These are phyloP conservation scores for Oxyruncus cristatus DNA, from an alignment of 2,113 vertebrate species.

Conservation along the genomic window DNA sequence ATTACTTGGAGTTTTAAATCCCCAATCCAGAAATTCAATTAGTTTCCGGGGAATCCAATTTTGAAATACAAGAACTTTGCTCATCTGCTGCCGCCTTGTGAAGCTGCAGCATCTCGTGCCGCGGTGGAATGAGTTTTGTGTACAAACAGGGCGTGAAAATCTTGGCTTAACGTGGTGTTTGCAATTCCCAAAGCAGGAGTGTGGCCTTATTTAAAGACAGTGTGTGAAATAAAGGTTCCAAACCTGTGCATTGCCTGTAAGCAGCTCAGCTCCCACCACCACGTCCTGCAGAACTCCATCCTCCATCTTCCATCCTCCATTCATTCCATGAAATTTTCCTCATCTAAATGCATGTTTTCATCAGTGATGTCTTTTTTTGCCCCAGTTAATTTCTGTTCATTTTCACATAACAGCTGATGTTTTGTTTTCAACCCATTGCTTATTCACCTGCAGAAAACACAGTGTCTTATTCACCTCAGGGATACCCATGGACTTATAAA, in stretches of 20 bases:
- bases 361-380: neutral
- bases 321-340: neutral
- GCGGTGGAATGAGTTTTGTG: neutral
- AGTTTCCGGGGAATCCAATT: neutral
- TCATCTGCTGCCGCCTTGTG: neutral
- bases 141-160: neutral
- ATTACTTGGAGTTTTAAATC: neutral
- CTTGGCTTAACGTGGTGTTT: neutral
- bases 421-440: neutral
- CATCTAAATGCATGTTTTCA: neutral
- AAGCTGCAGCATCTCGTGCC: neutral
- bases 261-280: neutral
- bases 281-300: neutral
- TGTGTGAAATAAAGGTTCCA: neutral
- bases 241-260: rapidly evolving
- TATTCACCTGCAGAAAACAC: neutral
- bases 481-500: neutral
- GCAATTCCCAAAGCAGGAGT: neutral
- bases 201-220: neutral
- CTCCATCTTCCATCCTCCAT: neutral
- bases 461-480: neutral
- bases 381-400: neutral
- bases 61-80: neutral
- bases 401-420: neutral
- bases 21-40: neutral